Conservation (phyloP, 1,140 invertebrate genomes). For the Aricia agestis region DNA sequence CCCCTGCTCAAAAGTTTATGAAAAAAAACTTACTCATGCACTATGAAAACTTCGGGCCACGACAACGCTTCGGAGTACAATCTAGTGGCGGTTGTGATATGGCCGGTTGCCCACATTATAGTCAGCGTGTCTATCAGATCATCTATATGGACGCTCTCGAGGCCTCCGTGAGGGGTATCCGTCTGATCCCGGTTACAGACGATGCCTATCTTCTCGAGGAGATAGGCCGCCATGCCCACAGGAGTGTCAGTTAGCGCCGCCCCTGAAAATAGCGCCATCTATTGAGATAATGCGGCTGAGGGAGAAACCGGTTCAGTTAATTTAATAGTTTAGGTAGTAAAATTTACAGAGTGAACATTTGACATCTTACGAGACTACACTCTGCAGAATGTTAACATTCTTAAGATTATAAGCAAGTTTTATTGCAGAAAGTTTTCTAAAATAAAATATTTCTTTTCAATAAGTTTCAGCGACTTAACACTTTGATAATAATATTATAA, state of each 20-base stretch:
- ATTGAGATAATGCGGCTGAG: background rate
- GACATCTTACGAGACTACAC: too few relatives aligned
- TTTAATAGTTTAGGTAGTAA: too few relatives aligned
- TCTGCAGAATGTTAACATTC: too few relatives aligned
- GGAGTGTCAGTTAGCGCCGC: conserved; percentile 82
- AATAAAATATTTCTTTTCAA: too few relatives aligned
- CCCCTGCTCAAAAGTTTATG: background rate
- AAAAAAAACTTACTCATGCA: conserved; percentile 47
- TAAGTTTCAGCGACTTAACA: too few relatives aligned
- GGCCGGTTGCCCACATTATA: conserved; percentile 88
- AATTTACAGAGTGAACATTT: too few relatives aligned
- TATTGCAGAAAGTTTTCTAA: too few relatives aligned
- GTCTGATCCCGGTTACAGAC: conserved; percentile 82
- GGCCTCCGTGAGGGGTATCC: conserved; percentile 82
- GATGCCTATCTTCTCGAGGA: conserved; percentile 90
- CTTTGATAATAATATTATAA: too few relatives aligned
- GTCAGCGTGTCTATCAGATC: conserved; percentile 92
- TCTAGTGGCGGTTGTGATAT: conserved; percentile 85
- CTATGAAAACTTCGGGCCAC: conserved; percentile 37
- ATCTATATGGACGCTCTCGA: conserved; percentile 81
- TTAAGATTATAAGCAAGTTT: too few relatives aligned
- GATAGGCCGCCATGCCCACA: conserved; percentile 86
- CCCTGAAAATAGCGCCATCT: conserved; percentile 60
- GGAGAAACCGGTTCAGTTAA: too few relatives aligned
- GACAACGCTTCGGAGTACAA: conserved; percentile 84